Evolutionary conservation across 2,797 vertebrate species (phyloP).

Genomic region (Rhabdomys pumilio): DNA sequence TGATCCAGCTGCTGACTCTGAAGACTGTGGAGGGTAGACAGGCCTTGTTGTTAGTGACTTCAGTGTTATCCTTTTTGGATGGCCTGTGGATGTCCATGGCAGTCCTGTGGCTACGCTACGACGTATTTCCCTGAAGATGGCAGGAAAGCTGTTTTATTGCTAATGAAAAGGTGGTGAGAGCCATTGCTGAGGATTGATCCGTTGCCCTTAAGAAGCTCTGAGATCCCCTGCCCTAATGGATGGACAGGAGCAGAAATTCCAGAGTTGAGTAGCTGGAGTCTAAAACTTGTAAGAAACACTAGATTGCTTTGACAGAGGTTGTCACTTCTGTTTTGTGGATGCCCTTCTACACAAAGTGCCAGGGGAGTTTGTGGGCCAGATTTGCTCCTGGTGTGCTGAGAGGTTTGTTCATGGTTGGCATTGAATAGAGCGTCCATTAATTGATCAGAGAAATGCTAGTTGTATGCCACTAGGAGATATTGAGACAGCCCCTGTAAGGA

Average conservation of each 20-base stretch:
- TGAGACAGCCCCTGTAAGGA: constrained; percentile 51
- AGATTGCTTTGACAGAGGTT: constrained; percentile 65
- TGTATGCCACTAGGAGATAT: constrained; percentile 41
- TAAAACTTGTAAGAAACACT: constrained; percentile 68
- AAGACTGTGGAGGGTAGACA: not conserved
- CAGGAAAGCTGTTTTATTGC: constrained; percentile 80
- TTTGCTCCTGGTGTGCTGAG: constrained; percentile 66
- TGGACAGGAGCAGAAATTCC: constrained; percentile 74
- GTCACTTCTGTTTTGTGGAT: constrained; percentile 77
- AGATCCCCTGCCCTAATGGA: constrained; percentile 77
- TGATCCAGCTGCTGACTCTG: not conserved
- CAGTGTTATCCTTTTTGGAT: not conserved
- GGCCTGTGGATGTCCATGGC: constrained; percentile 40
- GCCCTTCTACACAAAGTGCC: constrained; percentile 77
- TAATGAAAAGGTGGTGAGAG: constrained; percentile 85
- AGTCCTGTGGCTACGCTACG: constrained; percentile 25
- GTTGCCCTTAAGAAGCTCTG: constrained; percentile 75
- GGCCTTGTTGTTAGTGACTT: not conserved
- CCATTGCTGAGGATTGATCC: constrained; percentile 63
- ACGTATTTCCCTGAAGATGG: constrained; percentile 79
- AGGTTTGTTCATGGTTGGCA: constrained; percentile 64
- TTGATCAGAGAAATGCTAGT: constrained; percentile 75
- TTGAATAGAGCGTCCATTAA: constrained; percentile 78
- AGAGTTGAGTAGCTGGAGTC: constrained; percentile 65
- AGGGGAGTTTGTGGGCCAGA: constrained; percentile 72